Evolutionary conservation across 2,888 invertebrate species (phyloP).

Genomic region (Agrotis puta): DNA sequence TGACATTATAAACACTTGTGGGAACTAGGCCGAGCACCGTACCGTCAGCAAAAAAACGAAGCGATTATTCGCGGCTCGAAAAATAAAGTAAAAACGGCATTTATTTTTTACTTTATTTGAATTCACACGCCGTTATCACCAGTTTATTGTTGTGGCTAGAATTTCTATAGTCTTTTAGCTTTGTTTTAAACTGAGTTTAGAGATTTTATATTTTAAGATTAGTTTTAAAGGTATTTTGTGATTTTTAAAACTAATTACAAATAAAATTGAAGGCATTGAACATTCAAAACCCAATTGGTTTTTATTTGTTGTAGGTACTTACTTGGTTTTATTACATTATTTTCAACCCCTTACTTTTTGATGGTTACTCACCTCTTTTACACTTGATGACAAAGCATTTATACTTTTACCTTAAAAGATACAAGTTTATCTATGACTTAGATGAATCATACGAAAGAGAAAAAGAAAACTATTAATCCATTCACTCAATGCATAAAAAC

Average conservation of each 20-base stretch:
- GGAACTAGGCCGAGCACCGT: constrained; percentile 76
- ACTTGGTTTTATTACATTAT: background rate
- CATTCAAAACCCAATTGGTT: background rate
- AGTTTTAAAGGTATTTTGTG: no score
- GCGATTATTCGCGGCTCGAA: constrained; percentile 32
- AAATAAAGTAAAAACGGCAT: constrained; percentile 42
- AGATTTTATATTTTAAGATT: background rate
- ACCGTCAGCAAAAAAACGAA: constrained; percentile 68
- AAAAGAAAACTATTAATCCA: background rate
- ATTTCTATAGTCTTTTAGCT: constrained; percentile 12
- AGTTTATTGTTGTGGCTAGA: constrained; percentile 38
- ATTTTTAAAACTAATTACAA: constrained; percentile 12
- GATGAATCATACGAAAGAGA: background rate
- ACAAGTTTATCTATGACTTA: background rate
- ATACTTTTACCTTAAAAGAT: background rate
- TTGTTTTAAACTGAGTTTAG: constrained; percentile 13
- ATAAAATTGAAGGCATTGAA: constrained; percentile 8
- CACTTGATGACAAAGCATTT: background rate
- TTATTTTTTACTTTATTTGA: constrained; percentile 42
- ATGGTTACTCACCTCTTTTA: no score
- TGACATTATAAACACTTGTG: constrained; percentile 74
- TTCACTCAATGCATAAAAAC: constrained; percentile 18
- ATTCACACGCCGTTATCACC: constrained; percentile 41
- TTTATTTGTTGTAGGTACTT: background rate
- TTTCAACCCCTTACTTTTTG: background rate